Evolutionary conservation across 2,113 vertebrate species (phyloP), one percentile per base, ranked within the genome.

Genomic region (Callipepla squamata): DNA sequence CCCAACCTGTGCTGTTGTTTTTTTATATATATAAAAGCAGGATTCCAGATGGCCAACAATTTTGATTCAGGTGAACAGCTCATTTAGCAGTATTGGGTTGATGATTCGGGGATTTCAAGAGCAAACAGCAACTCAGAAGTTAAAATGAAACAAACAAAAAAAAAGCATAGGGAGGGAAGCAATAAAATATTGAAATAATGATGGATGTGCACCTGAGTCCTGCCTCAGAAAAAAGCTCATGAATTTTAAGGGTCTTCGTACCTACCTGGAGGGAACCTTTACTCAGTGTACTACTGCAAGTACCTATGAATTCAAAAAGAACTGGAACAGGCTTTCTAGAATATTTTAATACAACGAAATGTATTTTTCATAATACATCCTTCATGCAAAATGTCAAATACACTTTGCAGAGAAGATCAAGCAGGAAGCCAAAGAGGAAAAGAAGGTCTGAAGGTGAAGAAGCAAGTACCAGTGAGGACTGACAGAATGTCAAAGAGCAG

Each of bases 21-120:
- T 40, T 86, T 58, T 91, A 38, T 78, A 38, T 63, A 53, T 89
- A 26, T 79, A 40, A 62, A 58, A 89, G 26, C 58, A 21, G 7
- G 11, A 34, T 81, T 95, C 96, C 96, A 97, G 95, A 94, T 94
- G 96, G 96, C 80, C 81, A 91, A 67, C 25, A 19, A 50, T 73
- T 95, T 62, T 88, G 69, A 89, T 88, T 87, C 92, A 93, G 90
- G 85, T 94, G 91, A 97, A 93, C 83, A 87, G 94, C 91, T 96
- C 93, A 95, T 95, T 95, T 94, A 96, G 88, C 95, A 89, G 63
- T 7, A 19, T 65, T 0, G 0, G 58, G 80, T 40, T 86, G 90
- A 85, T 42, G 6, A 91, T 73, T 85, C 55, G 55, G 62, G 5
- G 19, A 82, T 59, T 92, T 82, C 59, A 85, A 96, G 87, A 96